Percentiles rank a stretch among this genome's conserved stretches.
Conservation (phyloP, 2,888 invertebrate genomes). For the Drosophila neonasuta region DNA sequence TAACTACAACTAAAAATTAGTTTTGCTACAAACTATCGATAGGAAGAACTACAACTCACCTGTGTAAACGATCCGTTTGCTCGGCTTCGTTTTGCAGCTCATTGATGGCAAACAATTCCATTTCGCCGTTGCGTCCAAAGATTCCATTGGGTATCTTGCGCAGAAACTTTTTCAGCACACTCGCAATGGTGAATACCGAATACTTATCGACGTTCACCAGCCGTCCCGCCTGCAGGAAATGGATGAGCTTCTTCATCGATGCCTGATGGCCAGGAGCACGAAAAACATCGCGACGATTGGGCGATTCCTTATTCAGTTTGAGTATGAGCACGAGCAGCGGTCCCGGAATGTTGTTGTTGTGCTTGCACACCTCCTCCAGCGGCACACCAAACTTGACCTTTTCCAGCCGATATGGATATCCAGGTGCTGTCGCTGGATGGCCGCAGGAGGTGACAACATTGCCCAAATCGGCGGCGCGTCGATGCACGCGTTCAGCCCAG, state of each 20-base stretch:
- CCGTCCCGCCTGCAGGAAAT: constrained; percentile 94
- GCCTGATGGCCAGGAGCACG: constrained; percentile 97
- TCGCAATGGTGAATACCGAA: constrained; percentile 98
- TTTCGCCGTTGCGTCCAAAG: constrained; percentile 95
- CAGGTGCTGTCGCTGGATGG: constrained; percentile 87
- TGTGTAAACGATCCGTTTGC: constrained; percentile 95
- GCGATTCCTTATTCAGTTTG: constrained; percentile 97
- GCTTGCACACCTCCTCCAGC: constrained; percentile 95
- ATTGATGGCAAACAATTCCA: constrained; percentile 93
- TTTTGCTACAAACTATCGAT: background rate
- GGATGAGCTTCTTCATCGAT: constrained; percentile 95
- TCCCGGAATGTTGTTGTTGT: constrained; percentile 96
- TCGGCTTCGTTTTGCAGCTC: constrained; percentile 90
- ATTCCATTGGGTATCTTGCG: constrained; percentile 98
- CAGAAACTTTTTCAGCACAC: constrained; percentile 98
- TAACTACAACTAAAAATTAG: background rate
- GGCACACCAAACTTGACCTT: constrained; percentile 97
- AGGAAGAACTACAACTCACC: constrained; percentile 83
- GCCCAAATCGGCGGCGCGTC: constrained; percentile 94
- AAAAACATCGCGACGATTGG: constrained; percentile 95
- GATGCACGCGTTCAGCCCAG: constrained; percentile 96
- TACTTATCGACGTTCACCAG: constrained; percentile 96
- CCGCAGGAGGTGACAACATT: constrained; percentile 96
- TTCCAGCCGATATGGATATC: constrained; percentile 92
- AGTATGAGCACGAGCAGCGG: constrained; percentile 94